Conservation (phyloP, 2,888 invertebrate species). For the Drosophila pseudotakahashii region DNA sequence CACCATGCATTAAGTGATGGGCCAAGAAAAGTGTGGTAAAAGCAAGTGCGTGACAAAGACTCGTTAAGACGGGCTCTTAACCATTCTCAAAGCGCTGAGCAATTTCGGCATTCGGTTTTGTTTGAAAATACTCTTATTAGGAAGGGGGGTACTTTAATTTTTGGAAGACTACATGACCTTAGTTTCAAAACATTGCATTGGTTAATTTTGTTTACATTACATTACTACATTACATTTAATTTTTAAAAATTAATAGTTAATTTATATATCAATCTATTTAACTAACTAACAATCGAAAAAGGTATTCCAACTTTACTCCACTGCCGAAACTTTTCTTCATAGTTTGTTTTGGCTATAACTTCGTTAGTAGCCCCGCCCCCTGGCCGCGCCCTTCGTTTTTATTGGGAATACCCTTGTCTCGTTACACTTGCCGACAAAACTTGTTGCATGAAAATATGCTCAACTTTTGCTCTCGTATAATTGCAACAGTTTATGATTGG, state of each 20-base stretch:
- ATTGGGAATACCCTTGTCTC: constrained; percentile 31
- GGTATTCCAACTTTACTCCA: constrained; percentile 11
- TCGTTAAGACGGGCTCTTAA: constrained; percentile 15
- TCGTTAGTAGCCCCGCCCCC: constrained; percentile 11
- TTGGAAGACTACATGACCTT: too few relatives aligned
- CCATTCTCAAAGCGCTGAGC: constrained; percentile 8
- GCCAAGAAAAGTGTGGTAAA: constrained; percentile 33
- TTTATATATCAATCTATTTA: background rate
- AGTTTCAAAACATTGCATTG: too few relatives aligned
- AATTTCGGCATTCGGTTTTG: constrained; percentile 2
- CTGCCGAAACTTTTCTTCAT: constrained; percentile 10
- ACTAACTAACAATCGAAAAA: background rate
- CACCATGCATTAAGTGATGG: constrained; percentile 14
- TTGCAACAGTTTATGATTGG: constrained; percentile 42
- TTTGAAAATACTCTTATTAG: background rate
- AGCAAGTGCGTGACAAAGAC: constrained; percentile 43
- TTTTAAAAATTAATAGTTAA: too few relatives aligned
- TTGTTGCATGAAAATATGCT: constrained; percentile 37
- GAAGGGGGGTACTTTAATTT: background rate
- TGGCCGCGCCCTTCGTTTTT: constrained; percentile 21
- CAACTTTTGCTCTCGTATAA: constrained; percentile 31
- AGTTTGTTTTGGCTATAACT: constrained; percentile 17
- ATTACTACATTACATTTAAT: too few relatives aligned
- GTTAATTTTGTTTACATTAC: too few relatives aligned
- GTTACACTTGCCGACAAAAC: constrained; percentile 21